Evolutionary conservation across 2,888 invertebrate species (phyloP), one percentile per base, ranked within the genome.

Genomic region (Dorcus parallelipipedus): DNA sequence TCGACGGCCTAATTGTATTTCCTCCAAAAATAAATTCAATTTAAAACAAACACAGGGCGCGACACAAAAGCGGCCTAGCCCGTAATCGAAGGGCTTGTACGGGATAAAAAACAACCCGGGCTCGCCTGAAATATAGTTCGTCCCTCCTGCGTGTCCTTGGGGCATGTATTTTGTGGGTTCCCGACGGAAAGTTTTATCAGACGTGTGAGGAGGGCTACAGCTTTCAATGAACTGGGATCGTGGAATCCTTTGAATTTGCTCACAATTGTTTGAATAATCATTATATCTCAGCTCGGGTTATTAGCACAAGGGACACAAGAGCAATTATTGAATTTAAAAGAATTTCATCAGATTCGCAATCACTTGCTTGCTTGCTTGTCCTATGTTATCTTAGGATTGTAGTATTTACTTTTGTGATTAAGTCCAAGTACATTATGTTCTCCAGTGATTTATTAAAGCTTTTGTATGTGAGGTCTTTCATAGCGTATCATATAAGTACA

Each of bases 141-240:
- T 33, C 49, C 49, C 52, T 45, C 38, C 26, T 45, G 52, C n/a
- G 14, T 45, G 43, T 45, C 47, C 52, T 52, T 52, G 52, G 23
- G 51, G 41, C 38, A 17, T 52, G 52, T 38, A 43, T 52, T 45
- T 43, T 45, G 52, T 42, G 45, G 23, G 23, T 38, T 52, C 52
- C 52, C 52, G n/a, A 26, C 43, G 52, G 52, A 52, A 43, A 52
- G 38, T 43, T 52, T 52, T 52, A 52, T 52, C 52, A 52, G 52
- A 40, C 20, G 47, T 52, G 43, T 52, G 52, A 52, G 47, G 38
- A 45, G 38, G 47, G 47, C 39, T 45, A 52, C 23, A 9, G 49
- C 17, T 38, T 50, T 10, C 40, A 40, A 14, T 38, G 41, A 14
- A 10, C 50, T 17, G 20, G 10, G 39, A 10, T 50, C 40, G 40